Percentiles rank a stretch among this genome's conserved stretches.
Evolutionary conservation across 2,888 invertebrate species (phyloP).

Genomic region (Tenthredo amoena): DNA sequence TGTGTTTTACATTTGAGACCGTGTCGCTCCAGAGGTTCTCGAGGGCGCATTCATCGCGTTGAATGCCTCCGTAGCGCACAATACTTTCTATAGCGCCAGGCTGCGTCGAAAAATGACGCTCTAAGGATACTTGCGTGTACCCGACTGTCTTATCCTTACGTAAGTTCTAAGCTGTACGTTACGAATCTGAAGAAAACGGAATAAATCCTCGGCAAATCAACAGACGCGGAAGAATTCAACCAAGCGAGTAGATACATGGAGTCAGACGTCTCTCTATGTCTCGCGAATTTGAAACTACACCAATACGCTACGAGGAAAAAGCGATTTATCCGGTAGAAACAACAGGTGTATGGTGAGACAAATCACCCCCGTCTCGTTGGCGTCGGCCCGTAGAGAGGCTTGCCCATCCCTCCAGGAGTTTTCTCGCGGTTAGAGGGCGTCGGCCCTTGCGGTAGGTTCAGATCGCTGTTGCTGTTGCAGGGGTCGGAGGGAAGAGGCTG

Average conservation of each 20-base stretch:
- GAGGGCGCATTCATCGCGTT: constrained; percentile 73
- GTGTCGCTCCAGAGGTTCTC: constrained; percentile 67
- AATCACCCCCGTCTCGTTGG: constrained; percentile 55
- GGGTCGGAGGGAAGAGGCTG: constrained; percentile 54
- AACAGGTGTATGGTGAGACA: constrained; percentile 69
- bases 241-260: not conserved
- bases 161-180: not conserved
- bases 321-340: constrained; percentile 63
- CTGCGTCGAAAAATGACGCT: constrained; percentile 58
- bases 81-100: constrained; percentile 67
- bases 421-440: constrained; percentile 57
- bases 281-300: not conserved
- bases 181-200: not conserved
- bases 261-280: no score
- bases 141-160: constrained; percentile 37
- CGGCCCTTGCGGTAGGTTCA: constrained; percentile 55
- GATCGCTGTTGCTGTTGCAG: constrained; percentile 55
- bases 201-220: not conserved
- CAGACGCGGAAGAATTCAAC: not conserved
- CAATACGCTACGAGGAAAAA: not conserved
- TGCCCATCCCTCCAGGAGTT: constrained; percentile 46
- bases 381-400: constrained; percentile 56
- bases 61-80: constrained; percentile 69
- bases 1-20: constrained; percentile 75
- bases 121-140: constrained; percentile 42